phyloP scores from a whole-genome alignment of 2,797 vertebrate genomes.

The Salmo trutta region DNA sequence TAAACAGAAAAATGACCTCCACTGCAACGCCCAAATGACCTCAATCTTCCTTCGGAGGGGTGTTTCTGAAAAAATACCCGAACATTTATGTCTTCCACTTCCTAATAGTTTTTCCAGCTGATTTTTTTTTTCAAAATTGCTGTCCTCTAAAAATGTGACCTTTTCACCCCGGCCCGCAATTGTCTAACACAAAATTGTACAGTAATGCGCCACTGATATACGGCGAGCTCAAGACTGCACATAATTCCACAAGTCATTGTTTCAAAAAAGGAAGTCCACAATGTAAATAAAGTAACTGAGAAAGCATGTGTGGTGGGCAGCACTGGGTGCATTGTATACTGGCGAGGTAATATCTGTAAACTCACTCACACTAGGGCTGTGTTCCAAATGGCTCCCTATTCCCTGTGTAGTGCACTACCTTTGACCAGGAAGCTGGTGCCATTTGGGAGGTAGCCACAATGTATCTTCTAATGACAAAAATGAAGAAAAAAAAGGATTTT shows the following conservation, averaged over 20 bases:
- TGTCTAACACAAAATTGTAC: slow-evolving; percentile 76
- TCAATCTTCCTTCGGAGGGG: slow-evolving; percentile 82
- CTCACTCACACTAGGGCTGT: slow-evolving; percentile 50
- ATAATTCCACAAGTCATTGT: slow-evolving; percentile 89
- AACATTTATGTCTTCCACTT: slow-evolving; percentile 85
- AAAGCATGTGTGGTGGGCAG: slow-evolving; percentile 88
- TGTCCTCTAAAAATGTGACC: slow-evolving; percentile 72
- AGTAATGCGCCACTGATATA: slow-evolving; percentile 66
- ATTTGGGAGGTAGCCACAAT: slow-evolving; percentile 45
- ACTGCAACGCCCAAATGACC: slow-evolving; percentile 82
- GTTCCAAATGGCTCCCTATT: background rate
- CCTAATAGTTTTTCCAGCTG: slow-evolving; percentile 84
- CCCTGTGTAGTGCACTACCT: background rate
- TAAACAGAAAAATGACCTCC: slow-evolving; percentile 79
- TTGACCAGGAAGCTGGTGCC: background rate
- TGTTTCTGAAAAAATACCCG: slow-evolving; percentile 70
- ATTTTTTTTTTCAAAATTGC: slow-evolving; percentile 67
- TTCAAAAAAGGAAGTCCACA: slow-evolving; percentile 89
- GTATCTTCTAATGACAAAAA: slow-evolving; percentile 74
- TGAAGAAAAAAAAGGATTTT: slow-evolving; percentile 58
- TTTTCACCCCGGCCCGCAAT: slow-evolving; percentile 73
- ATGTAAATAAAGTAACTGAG: slow-evolving; percentile 95
- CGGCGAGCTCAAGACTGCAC: slow-evolving; percentile 51
- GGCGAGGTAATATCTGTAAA: slow-evolving; percentile 63
- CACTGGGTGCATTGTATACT: slow-evolving; percentile 74